A percentile compares a stretch with the other conserved stretches of the same genome.
These are phyloP conservation scores for Heliconius nattereri DNA, from an alignment of 1,140 invertebrate species.

Conservation along the genomic window DNA sequence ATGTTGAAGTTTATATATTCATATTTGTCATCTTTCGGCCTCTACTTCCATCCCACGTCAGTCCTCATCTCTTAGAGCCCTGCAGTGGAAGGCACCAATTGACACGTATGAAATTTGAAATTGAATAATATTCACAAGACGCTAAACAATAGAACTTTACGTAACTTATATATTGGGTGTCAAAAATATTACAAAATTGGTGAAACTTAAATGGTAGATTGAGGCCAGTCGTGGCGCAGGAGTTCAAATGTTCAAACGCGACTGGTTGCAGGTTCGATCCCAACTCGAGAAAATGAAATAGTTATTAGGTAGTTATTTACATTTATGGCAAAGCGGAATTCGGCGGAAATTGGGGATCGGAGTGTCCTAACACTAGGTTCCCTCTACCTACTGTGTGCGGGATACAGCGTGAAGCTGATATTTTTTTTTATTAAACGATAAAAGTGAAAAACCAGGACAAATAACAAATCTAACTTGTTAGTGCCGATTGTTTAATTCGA, in stretches of 20 bases:
- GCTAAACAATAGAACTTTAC: conserved; percentile 67
- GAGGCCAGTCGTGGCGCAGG: too few species aligned
- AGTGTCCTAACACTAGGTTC: too few species aligned
- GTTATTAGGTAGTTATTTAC: too few species aligned
- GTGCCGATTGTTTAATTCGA: conserved; percentile 37
- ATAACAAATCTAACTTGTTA: conserved; percentile 19
- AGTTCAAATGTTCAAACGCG: too few species aligned
- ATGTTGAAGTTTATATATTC: conserved; percentile 59
- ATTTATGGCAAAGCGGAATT: too few species aligned
- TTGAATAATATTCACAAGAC: conserved; percentile 62
- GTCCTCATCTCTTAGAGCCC: conserved; percentile 68
- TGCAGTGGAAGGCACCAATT: conserved; percentile 59
- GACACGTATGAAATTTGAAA: conserved; percentile 68
- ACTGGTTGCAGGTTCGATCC: too few species aligned
- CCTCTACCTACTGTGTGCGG: too few species aligned
- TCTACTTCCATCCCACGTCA: conserved; percentile 67
- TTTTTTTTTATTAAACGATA: neutral
- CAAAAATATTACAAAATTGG: conserved; percentile 12
- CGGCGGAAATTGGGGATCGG: too few species aligned
- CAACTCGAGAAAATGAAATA: too few species aligned
- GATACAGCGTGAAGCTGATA: too few species aligned
- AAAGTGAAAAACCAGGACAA: neutral
- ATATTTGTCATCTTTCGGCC: conserved; percentile 67
- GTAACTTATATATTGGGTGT: conserved; percentile 13
- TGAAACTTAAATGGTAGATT: neutral